Evolutionary conservation across 2,113 vertebrate species (phyloP).

Genomic region (Scopus umbretta): DNA sequence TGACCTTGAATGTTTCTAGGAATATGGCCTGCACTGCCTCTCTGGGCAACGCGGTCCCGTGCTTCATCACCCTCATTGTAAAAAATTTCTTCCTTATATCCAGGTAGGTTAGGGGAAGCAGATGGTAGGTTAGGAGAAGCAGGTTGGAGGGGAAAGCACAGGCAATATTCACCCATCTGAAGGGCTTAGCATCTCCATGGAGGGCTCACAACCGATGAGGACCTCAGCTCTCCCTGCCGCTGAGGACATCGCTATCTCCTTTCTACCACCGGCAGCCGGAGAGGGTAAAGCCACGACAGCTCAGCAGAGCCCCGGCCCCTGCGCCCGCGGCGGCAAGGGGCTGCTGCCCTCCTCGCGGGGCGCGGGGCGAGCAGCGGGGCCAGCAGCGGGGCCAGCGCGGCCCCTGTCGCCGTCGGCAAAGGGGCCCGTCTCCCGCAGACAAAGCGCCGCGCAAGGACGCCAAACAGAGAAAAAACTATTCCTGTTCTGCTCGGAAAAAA

Average conservation of each 20-base stretch:
- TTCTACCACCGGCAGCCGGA: accelerated
- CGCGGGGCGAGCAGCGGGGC: accelerated
- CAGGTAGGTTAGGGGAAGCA: no score
- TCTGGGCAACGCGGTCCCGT: no score
- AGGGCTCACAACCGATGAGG: not conserved
- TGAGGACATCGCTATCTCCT: not conserved
- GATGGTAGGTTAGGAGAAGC: not conserved
- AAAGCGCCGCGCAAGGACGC: not conserved
- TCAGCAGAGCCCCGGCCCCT: not conserved
- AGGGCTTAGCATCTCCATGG: not conserved
- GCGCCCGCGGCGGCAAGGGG: accelerated
- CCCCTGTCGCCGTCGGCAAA: not conserved
- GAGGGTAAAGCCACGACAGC: not conserved
- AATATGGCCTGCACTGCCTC: no score
- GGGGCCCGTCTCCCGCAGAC: not conserved
- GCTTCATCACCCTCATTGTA: no score
- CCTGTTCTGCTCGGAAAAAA: not conserved
- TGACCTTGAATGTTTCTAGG: no score
- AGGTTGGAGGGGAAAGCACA: not conserved
- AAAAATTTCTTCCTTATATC: no score
- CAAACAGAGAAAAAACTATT: not conserved
- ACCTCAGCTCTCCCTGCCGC: not conserved
- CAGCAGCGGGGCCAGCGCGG: no score
- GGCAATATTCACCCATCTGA: not conserved
- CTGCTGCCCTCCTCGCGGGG: accelerated